Evolutionary conservation across 2,113 vertebrate species (phyloP).

Genomic region (Mormyrus iriodes): DNA sequence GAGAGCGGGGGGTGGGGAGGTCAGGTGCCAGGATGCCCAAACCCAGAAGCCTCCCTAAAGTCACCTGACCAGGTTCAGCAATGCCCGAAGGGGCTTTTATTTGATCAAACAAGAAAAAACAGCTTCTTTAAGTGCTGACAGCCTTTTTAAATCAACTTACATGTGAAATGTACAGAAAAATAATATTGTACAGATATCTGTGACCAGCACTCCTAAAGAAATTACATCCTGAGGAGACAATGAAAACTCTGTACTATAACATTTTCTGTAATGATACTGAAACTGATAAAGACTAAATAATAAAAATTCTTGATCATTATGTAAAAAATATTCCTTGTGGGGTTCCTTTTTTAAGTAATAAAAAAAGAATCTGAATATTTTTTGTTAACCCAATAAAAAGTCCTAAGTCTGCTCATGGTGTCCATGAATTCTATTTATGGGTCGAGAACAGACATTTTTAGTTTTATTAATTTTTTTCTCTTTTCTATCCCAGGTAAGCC

Average conservation of each 20-base stretch:
- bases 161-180: constrained; percentile 93
- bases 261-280: constrained; percentile 99
- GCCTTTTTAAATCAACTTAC: constrained; percentile 99
- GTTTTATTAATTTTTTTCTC: background rate
- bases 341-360: constrained; percentile 62
- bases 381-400: constrained; percentile 17
- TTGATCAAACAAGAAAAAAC: constrained; percentile 78
- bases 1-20: constrained; percentile 56
- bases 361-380: constrained; percentile 43
- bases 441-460: background rate
- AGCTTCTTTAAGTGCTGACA: constrained; percentile 99
- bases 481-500: background rate
- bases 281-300: constrained; percentile 88
- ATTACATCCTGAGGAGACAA: constrained; percentile 96
- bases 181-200: constrained; percentile 99
- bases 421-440: background rate
- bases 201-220: constrained; percentile 99
- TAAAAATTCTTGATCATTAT: constrained; percentile 99
- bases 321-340: constrained; percentile 74
- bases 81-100: constrained; percentile 73
- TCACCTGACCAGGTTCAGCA: constrained; percentile 81
- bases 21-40: constrained; percentile 59
- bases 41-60: constrained; percentile 72
- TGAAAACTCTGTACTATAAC: constrained; percentile 99
- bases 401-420: background rate